phyloP scores from a whole-genome alignment of 2,888 invertebrate genomes.

The Peribatodes rhomboidaria region DNA sequence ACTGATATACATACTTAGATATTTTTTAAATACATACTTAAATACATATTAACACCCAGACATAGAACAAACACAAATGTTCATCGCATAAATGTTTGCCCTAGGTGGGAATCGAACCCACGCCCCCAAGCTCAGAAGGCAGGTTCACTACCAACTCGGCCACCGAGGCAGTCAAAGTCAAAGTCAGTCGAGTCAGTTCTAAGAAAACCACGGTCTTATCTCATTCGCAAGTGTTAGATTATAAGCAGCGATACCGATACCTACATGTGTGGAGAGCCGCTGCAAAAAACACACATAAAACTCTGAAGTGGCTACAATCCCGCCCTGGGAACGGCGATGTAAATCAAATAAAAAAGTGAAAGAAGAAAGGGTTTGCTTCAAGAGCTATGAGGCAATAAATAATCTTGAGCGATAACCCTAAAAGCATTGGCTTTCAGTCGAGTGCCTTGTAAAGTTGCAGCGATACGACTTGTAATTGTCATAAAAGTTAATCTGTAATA shows the following conservation, averaged over 20 bases:
- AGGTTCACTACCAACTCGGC: too few relatives aligned
- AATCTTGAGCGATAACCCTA: constrained; percentile 78
- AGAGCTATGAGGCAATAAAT: constrained; percentile 78
- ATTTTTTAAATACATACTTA: too few relatives aligned
- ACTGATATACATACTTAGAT: too few relatives aligned
- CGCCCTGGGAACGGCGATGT: constrained; percentile 62
- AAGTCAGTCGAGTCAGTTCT: too few relatives aligned
- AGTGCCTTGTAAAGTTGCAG: constrained; percentile 71
- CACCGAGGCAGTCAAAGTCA: too few relatives aligned
- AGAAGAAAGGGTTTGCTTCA: constrained; percentile 58
- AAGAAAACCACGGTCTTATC: constrained; percentile 25
- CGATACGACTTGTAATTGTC: constrained; percentile 52
- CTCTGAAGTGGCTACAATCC: constrained; percentile 62
- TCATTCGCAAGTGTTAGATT: constrained; percentile 30
- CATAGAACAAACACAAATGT: too few relatives aligned
- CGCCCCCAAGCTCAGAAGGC: too few relatives aligned
- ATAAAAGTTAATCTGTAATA: constrained; percentile 50
- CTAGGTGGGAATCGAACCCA: too few relatives aligned
- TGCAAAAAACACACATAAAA: constrained; percentile 55
- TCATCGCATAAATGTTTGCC: too few relatives aligned
- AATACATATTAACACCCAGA: too few relatives aligned
- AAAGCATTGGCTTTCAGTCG: constrained; percentile 74
- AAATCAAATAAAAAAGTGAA: constrained; percentile 56
- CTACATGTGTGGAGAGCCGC: constrained; percentile 25
- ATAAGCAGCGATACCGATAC: neutral